These are phyloP conservation scores for Pogonophryne albipinna DNA, from an alignment of 2,797 vertebrate species.

Conservation along the genomic window DNA sequence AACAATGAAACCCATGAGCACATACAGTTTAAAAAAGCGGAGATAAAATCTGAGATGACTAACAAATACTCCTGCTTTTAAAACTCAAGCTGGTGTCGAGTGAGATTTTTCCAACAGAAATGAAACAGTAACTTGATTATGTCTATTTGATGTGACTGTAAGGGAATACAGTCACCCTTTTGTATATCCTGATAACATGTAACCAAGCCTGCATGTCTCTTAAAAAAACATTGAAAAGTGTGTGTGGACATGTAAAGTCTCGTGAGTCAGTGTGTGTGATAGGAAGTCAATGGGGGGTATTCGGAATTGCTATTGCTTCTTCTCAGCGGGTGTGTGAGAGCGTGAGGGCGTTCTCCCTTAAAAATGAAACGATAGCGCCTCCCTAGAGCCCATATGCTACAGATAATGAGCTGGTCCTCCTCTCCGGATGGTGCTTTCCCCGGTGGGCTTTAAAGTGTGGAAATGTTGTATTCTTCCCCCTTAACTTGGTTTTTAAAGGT, in stretches of 20 bases:
- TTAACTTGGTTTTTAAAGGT: conserved; percentile 15
- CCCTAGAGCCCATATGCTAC: conserved; percentile 58
- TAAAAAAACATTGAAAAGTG: not conserved
- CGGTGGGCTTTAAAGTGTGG: conserved; percentile 7
- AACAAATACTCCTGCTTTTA: no score
- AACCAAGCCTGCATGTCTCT: not conserved
- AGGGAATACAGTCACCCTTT: no score
- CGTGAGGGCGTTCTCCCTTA: conserved; percentile 43
- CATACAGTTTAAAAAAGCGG: no score
- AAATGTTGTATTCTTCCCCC: not conserved
- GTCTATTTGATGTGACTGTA: no score
- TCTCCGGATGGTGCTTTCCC: conserved; percentile 16
- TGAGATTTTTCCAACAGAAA: no score
- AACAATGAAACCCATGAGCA: no score
- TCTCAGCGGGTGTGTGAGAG: conserved; percentile 47
- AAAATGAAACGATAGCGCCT: conserved; percentile 66
- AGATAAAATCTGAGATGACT: no score
- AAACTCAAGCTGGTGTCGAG: no score
- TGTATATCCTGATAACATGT: no score
- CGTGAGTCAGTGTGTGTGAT: conserved; percentile 15
- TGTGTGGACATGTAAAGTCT: not conserved
- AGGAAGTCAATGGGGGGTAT: conserved; percentile 44
- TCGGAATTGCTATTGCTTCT: conserved; percentile 55
- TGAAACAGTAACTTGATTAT: no score
- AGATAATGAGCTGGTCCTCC: conserved; percentile 65